These are phyloP conservation scores for Melolontha melolontha DNA, from an alignment of 2,888 invertebrate species.

Conservation along the genomic window DNA sequence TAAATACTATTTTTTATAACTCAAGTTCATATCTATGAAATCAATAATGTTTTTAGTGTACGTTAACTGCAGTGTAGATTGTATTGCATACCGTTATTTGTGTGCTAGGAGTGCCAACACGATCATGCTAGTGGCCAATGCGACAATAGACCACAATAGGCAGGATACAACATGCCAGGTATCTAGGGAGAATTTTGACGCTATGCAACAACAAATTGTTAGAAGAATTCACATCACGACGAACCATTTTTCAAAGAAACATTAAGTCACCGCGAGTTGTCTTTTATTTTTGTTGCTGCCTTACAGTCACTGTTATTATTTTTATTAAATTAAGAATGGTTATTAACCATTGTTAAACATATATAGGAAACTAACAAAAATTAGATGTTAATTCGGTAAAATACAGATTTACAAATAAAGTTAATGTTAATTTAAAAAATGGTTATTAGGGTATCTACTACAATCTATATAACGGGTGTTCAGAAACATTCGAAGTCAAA, in stretches of 20 bases:
- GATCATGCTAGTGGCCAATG: conserved; percentile 66
- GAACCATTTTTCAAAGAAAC: conserved; percentile 59
- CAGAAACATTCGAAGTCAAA: no score
- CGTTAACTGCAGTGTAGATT: conserved; percentile 46
- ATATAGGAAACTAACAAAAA: conserved; percentile 1
- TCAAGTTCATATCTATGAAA: conserved; percentile 22
- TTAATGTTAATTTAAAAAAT: conserved; percentile 55
- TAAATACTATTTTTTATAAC: not conserved
- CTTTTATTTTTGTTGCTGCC: conserved; percentile 23
- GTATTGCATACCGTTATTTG: conserved; percentile 62
- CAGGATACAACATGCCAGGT: conserved; percentile 66
- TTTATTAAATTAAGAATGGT: conserved; percentile 25
- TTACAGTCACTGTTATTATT: conserved; percentile 22
- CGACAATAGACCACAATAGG: conserved; percentile 65
- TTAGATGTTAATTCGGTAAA: conserved; percentile 36
- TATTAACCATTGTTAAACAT: conserved; percentile 33
- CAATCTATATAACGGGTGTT: conserved; percentile 34
- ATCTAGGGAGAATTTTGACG: conserved; percentile 60
- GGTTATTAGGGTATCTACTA: conserved; percentile 42
- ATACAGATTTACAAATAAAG: conserved; percentile 42
- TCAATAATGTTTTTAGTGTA: conserved; percentile 8
- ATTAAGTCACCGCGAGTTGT: conserved; percentile 54
- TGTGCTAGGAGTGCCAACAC: conserved; percentile 66
- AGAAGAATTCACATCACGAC: conserved; percentile 40
- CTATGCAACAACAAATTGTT: conserved; percentile 48